Evolutionary conservation across 2,888 invertebrate genomes (phyloP), one percentile per base, ranked within the genome.

Genomic region (Lasioglossum zephyrum): DNA sequence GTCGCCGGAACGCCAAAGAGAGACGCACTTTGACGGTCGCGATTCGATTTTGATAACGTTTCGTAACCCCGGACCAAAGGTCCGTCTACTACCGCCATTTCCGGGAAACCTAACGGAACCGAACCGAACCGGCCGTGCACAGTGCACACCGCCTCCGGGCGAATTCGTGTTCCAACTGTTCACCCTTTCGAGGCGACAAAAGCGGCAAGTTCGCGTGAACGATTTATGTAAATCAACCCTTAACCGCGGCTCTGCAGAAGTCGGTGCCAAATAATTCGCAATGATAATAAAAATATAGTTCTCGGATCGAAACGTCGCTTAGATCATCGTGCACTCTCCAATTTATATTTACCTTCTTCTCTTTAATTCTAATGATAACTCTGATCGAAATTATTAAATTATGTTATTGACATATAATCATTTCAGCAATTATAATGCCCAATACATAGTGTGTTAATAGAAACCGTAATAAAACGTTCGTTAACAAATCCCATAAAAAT

Each of bases 11-110:
- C 82, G 86, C 36, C 77, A 84, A 86, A 86, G 85, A 79, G 84
- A 84, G 83, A 85, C 82, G 82, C 79, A 84, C 82, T 79, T 80
- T 79, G 83, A 80, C 79, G 57, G 77, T 60, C 85, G 66, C 79
- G 81, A 78, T 84, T 77, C 84, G 81, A 82, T 87, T 85, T 81
- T 83, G 83, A 90, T 90, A 90, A 74, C 66, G 70, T 85, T 79
- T 79, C 57, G 63, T 81, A 88, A 82, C 31, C 60, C 49, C 22
- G 26, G 66, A 81, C 18, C 66, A 66, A 86, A 86, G 76, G 73
- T 86, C 66, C 49, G 11, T 53, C 39, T 63, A 70, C 57, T 72
- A 79, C 60, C 77, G 69, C 73, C 26, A 53, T 77, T 73, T 77
- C 31, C 63, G 72, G 22, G 9, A 16, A 63, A 73, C 66, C 44